Conservation (phyloP, 2,113 vertebrate species). For the Euleptes europaea region DNA sequence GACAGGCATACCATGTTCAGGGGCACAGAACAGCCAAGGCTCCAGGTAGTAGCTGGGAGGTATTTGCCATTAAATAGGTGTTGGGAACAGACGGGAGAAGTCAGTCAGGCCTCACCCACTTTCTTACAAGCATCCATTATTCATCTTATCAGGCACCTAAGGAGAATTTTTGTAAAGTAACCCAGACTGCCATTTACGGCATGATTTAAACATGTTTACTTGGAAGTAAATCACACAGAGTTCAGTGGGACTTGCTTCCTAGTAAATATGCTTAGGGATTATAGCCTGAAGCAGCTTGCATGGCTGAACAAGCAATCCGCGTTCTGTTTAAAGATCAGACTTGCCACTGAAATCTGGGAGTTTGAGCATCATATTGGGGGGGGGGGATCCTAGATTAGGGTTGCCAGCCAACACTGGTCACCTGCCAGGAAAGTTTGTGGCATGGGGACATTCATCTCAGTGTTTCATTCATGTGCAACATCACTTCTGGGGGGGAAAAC, state of each 20-base stretch:
- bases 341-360: neutral
- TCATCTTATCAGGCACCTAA: neutral
- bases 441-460: no score
- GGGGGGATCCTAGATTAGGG: neutral
- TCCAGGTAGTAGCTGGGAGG: slow-evolving; percentile 23
- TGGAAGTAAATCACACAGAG: neutral
- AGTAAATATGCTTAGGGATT: neutral
- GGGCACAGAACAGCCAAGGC: slow-evolving; percentile 16
- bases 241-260: neutral
- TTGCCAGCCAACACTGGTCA: neutral
- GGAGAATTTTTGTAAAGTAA: neutral
- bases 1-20: slow-evolving; percentile 22
- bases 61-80: slow-evolving; percentile 26
- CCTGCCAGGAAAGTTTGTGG: no score
- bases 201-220: neutral
- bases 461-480: no score
- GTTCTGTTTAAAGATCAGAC: neutral
- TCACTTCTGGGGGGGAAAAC: no score
- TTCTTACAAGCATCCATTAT: neutral
- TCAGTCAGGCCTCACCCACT: slow-evolving; percentile 14
- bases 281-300: no score
- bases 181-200: neutral
- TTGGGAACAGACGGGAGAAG: slow-evolving; percentile 37
- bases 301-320: neutral
- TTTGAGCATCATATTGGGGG: neutral